These are phyloP conservation scores for Caenorhabditis macrosperma DNA, from an alignment of 2,888 invertebrate species.

Conservation along the genomic window DNA sequence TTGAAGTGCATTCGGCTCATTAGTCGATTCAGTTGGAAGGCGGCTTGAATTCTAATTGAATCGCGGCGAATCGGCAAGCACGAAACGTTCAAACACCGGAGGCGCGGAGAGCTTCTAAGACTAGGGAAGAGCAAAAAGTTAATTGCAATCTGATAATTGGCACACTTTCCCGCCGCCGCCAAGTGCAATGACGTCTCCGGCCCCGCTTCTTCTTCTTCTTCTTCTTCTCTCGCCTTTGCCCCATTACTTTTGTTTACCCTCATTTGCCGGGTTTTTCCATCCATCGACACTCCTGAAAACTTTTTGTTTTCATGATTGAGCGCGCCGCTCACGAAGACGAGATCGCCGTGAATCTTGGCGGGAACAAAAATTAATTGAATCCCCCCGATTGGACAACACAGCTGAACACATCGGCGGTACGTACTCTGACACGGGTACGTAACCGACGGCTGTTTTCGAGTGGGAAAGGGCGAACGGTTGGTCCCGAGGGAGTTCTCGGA, in stretches of 20 bases:
- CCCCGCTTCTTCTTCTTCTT: not conserved
- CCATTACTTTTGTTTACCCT: slow-evolving; percentile 15
- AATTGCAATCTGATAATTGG: slow-evolving; percentile 43
- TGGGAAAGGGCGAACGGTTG: not conserved
- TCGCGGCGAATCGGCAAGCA: not conserved
- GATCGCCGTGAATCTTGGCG: not conserved
- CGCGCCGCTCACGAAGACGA: not conserved
- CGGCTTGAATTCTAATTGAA: slow-evolving; percentile 9
- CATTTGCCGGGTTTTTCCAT: not conserved
- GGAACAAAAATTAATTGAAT: not conserved
- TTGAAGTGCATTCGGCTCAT: slow-evolving; percentile 1
- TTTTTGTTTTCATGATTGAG: not conserved
- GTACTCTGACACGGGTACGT: not conserved
- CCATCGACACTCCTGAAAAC: not conserved
- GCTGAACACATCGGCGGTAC: not conserved
- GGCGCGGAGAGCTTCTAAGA: not conserved
- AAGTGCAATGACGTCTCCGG: slow-evolving; percentile 38
- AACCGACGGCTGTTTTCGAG: not conserved
- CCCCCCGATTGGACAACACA: not conserved
- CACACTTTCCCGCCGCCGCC: slow-evolving; percentile 17
- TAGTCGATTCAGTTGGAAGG: not conserved
- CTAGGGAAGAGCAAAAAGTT: slow-evolving; percentile 15
- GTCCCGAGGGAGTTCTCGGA: not conserved
- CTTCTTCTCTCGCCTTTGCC: too few species aligned
- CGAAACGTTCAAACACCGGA: slow-evolving; percentile 5